Percentiles rank a stretch among this genome's conserved stretches.
These are phyloP conservation scores for Mormyrops attenuatus DNA, from an alignment of 2,797 vertebrate genomes.

Conservation along the genomic window DNA sequence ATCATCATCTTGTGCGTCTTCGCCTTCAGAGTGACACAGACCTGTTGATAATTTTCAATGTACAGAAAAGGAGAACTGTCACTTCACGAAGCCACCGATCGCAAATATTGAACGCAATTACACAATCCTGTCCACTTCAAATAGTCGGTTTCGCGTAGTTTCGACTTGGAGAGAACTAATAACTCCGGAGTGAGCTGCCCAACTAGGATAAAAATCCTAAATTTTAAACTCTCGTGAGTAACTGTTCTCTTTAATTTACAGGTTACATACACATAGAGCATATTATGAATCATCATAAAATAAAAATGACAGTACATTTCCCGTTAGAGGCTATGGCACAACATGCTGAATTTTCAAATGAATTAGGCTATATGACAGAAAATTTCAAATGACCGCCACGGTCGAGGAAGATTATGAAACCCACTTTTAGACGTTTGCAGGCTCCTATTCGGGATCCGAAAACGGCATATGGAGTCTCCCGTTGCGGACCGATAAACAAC, in stretches of 20 bases:
- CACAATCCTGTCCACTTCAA: not conserved
- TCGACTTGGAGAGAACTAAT: not conserved
- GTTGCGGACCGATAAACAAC: slow-evolving; percentile 17
- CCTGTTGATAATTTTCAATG: slow-evolving; percentile 36
- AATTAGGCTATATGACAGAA: not conserved
- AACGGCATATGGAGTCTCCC: slow-evolving; percentile 29
- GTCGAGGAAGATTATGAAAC: slow-evolving; percentile 19
- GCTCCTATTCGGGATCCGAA: slow-evolving; percentile 52
- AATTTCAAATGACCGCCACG: not conserved
- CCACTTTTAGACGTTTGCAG: slow-evolving; percentile 58
- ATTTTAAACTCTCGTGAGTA: not conserved
- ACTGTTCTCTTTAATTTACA: not conserved
- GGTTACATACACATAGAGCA: not conserved
- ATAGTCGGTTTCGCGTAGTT: not conserved
- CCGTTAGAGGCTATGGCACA: not conserved
- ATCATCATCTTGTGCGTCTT: slow-evolving; percentile 43
- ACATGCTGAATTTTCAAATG: not conserved
- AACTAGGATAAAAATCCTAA: not conserved
- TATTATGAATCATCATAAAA: not conserved
- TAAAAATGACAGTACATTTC: not conserved
- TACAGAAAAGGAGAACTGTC: not conserved
- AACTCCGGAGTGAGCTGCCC: not conserved
- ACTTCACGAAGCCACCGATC: not conserved
- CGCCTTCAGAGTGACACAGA: slow-evolving; percentile 48
- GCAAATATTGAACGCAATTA: not conserved